Base-by-base conservation (phyloP, 2,888 invertebrate genomes). In the Flabesymbios commensalis region DNA sequence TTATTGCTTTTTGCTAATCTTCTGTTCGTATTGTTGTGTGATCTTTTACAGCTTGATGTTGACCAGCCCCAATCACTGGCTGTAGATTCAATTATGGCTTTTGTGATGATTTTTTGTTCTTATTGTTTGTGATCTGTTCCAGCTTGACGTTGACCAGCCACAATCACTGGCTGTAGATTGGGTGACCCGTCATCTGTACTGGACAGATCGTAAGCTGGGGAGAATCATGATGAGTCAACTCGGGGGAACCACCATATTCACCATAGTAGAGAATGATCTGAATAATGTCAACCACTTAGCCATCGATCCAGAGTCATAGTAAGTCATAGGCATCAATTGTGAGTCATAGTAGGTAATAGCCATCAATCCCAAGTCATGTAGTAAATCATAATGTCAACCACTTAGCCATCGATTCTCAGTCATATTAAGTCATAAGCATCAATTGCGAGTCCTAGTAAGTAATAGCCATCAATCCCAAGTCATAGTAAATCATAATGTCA, bases 131-230 rank as follows among this genome's bases (percentile, higher is more conserved):
- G 14, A 17, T 28, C 31, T 28, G 24, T 51, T 5, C 39, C 17
- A 39, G 14, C 45, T 29, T 28, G 56, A 24, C 32, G 51, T 67
- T 49, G 22, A 42, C 42, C 36, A 56, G 42, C 62, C 68, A 7
- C 54, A 49, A 14, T 94, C 83, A 3, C 65, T 85, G 51, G 82
- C 84, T 1, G 74, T 84, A n/a, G 85, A 85, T 71, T 85, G 85
- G 85, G 73, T 83, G 17, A 78, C 75, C n/a, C 69, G 78, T 17
- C 83, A 83, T 64, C 73, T 85, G 24, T 85, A 85, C 75, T 85
- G 84, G 84, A 81, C 83, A 3, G 84, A 85, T 69, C 80, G 83
- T 41, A 81, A 33, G 41, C 56, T 36, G 41, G 47, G 53, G 17
- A 57, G 32, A 22, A 62, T 69, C 36, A 53, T 53, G 59, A 59